Evolutionary conservation across 2,797 vertebrate genomes (phyloP).

Genomic region (Ispidina picta): DNA sequence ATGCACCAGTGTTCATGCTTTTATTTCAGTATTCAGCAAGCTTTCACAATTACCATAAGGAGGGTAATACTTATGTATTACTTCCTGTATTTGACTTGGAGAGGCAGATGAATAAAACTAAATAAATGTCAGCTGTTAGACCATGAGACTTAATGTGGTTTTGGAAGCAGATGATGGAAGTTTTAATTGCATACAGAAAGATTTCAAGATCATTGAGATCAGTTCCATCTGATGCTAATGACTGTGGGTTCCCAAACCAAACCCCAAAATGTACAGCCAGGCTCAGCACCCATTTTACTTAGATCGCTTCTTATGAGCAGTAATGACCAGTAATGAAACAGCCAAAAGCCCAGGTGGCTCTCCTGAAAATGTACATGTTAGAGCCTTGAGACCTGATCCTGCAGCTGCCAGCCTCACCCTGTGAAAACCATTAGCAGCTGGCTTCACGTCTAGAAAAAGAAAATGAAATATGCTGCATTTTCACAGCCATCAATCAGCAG

Average conservation of each 20-base stretch:
- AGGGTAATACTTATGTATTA: neutral
- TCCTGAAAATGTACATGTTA: neutral
- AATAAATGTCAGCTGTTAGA: neutral
- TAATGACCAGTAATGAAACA: slow-evolving; percentile 16
- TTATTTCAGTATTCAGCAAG: neutral
- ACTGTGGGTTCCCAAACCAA: neutral
- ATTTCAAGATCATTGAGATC: neutral
- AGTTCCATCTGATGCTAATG: neutral
- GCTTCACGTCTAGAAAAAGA: slow-evolving; percentile 15
- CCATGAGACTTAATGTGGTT: neutral
- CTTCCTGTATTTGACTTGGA: neutral
- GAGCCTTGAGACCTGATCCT: slow-evolving; percentile 32
- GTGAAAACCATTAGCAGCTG: slow-evolving; percentile 60
- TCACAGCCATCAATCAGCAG: slow-evolving; percentile 59
- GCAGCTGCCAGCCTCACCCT: slow-evolving; percentile 49
- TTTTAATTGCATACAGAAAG: neutral
- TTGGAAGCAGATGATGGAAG: neutral
- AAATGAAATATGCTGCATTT: slow-evolving; percentile 61
- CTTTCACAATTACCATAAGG: neutral
- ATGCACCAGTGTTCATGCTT: neutral
- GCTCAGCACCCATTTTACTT: neutral
- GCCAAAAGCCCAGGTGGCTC: slow-evolving; percentile 39
- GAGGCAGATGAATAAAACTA: neutral
- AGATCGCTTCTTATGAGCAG: neutral
- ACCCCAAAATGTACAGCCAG: neutral